A percentile compares a stretch with the other conserved stretches of the same genome.
Conservation (phyloP, 2,797 vertebrate genomes). For the Serranus cabrilla region DNA sequence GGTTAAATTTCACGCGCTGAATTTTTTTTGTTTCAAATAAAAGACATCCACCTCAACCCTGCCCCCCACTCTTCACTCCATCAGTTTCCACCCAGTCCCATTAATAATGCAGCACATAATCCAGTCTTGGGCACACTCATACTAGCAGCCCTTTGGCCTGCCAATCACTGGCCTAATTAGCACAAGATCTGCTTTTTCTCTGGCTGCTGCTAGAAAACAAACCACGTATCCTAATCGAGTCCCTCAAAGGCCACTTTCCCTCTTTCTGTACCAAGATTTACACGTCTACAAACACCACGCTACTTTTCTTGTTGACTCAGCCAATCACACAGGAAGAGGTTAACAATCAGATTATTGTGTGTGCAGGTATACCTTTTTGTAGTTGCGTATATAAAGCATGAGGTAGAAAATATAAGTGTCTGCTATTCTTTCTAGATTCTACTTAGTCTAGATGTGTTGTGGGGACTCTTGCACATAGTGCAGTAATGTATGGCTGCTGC, state of each 20-base stretch:
- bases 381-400: not conserved
- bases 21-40: slow-evolving; percentile 54
- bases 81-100: slow-evolving; percentile 27
- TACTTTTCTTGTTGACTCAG: slow-evolving; percentile 49
- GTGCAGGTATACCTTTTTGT: slow-evolving; percentile 35
- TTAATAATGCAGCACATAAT: slow-evolving; percentile 66
- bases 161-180: slow-evolving; percentile 60
- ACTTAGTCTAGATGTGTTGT: not conserved
- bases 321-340: slow-evolving; percentile 58
- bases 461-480: not conserved
- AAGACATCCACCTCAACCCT: slow-evolving; percentile 21
- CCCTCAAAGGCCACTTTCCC: slow-evolving; percentile 22
- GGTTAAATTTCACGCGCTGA: slow-evolving; percentile 32
- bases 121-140: slow-evolving; percentile 46
- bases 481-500: not conserved
- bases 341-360: slow-evolving; percentile 29
- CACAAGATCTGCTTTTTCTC: slow-evolving; percentile 30
- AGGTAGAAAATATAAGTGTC: not conserved
- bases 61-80: slow-evolving; percentile 7
- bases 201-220: slow-evolving; percentile 32
- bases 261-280: too few relatives aligned
- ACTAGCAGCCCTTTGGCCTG: slow-evolving; percentile 47
- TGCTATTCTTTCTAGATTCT: not conserved
- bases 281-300: slow-evolving; percentile 13
- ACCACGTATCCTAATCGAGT: slow-evolving; percentile 23